phyloP scores from a whole-genome alignment of 2,113 vertebrate genomes.

The Porphyrio hochstetteri region DNA sequence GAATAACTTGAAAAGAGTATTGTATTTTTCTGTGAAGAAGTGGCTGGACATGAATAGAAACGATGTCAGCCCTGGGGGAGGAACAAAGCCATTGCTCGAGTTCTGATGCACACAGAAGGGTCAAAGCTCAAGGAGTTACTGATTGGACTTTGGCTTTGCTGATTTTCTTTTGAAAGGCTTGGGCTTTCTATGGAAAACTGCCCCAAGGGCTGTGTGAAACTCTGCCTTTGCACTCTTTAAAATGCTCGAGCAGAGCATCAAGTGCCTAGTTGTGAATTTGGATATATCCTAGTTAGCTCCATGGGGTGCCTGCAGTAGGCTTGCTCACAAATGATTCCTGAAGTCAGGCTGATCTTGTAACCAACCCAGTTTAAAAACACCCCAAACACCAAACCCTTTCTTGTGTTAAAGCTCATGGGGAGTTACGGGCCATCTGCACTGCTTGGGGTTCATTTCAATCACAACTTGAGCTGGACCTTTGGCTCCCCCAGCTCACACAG shows the following conservation, averaged over 20 bases:
- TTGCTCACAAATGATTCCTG: neutral
- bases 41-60: neutral
- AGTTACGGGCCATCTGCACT: neutral
- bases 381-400: neutral
- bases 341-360: neutral
- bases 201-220: neutral
- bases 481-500: neutral
- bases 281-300: neutral
- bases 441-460: neutral
- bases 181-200: neutral
- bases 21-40: neutral
- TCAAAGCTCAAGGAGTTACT: neutral
- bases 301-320: rapidly evolving
- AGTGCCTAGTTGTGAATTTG: neutral
- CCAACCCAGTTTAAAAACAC: neutral
- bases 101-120: neutral
- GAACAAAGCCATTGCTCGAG: neutral
- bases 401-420: neutral
- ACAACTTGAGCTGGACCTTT: neutral
- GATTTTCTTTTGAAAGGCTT: neutral
- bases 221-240: neutral
- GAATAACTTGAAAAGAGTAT: neutral
- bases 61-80: neutral
- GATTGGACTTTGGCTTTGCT: neutral
- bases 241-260: neutral